A percentile compares a stretch with the other conserved stretches of the same genome.
phyloP scores from a whole-genome alignment of 2,113 vertebrate species.

The Hystrix cristata region DNA sequence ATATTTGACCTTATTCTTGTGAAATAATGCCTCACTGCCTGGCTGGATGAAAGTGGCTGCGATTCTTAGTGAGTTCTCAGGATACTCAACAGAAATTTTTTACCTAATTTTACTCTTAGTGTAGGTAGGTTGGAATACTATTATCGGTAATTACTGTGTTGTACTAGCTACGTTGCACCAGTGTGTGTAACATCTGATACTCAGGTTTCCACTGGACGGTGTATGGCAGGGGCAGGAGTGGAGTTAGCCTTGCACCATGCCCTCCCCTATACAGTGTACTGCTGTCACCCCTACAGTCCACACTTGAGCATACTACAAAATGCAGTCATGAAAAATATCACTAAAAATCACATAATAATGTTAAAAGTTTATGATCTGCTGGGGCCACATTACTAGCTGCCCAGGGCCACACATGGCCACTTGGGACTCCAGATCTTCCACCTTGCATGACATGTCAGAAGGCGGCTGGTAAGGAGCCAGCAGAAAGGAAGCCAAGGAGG shows the following conservation, averaged over 20 bases:
- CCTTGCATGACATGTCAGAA: conserved; percentile 91
- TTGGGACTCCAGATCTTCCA: conserved; percentile 80
- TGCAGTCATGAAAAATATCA: neutral
- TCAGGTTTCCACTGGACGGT: neutral
- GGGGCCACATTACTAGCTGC: neutral
- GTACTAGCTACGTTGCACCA: neutral
- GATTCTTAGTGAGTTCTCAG: neutral
- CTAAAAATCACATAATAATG: neutral
- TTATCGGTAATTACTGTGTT: neutral
- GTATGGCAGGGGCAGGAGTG: neutral
- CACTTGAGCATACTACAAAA: neutral
- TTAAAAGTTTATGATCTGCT: neutral
- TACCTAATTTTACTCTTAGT: neutral
- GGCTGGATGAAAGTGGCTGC: neutral
- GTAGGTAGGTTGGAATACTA: neutral
- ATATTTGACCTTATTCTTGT: neutral
- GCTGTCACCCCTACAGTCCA: neutral
- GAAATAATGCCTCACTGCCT: neutral
- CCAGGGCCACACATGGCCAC: neutral
- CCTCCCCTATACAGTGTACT: neutral
- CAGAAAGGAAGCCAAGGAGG: conserved; percentile 92
- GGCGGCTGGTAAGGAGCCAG: conserved; percentile 90
- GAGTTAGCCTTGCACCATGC: neutral
- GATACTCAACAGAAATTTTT: neutral
- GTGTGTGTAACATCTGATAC: neutral